A percentile compares a stretch with the other conserved stretches of the same genome.
These are phyloP conservation scores for Drosophila truncata DNA, from an alignment of 1,140 invertebrate genomes.

Conservation along the genomic window DNA sequence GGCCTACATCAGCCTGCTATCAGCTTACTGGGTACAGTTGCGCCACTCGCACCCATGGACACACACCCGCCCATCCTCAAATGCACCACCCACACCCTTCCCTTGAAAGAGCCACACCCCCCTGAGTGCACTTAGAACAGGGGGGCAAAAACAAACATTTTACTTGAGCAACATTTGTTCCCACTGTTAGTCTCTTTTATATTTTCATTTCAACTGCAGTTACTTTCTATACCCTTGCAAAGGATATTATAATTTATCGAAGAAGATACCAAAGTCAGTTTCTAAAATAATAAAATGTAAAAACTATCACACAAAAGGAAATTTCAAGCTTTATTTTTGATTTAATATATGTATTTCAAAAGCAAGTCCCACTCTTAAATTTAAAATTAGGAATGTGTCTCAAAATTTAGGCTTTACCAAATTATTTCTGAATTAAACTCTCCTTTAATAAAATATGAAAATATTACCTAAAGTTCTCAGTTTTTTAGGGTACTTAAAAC, in stretches of 20 bases:
- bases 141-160: conserved; percentile 74
- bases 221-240: conserved; percentile 14
- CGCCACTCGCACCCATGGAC: conserved; percentile 18
- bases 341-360: no score
- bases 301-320: no score
- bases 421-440: no score
- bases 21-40: conserved; percentile 70
- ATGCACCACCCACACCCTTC: conserved; percentile 1
- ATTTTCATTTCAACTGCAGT: conserved; percentile 12
- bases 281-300: no score
- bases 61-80: neutral
- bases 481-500: neutral
- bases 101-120: conserved; percentile 3
- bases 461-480: no score
- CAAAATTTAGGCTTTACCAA: no score
- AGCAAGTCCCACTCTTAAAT: no score
- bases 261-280: neutral
- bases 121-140: conserved; percentile 64
- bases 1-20: conserved; percentile 38
- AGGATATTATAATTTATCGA: neutral
- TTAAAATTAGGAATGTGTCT: no score
- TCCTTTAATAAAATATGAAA: no score
- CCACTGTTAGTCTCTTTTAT: conserved; percentile 24
- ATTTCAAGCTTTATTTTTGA: no score
- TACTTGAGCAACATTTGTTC: conserved; percentile 77